A percentile compares a stretch with the other conserved stretches of the same genome.
These are phyloP conservation scores for Leptocoma aspasia DNA, from an alignment of 2,113 vertebrate species.

Conservation along the genomic window DNA sequence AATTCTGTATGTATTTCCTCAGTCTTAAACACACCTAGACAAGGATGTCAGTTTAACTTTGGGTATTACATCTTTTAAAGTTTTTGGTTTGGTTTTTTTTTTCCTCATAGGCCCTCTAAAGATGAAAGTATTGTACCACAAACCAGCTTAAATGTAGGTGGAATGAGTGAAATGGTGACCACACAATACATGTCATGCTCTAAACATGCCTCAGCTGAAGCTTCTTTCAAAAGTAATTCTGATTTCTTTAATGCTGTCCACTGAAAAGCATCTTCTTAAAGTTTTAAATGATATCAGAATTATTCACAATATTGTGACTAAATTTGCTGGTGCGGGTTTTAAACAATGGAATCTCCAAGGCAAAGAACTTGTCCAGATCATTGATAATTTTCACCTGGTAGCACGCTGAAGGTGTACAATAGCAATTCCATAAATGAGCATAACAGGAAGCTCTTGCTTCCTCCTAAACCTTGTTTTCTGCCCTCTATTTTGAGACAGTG, in stretches of 20 bases:
- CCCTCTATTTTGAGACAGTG: neutral
- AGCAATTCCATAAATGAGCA: neutral
- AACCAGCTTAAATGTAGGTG: neutral
- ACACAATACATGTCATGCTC: neutral
- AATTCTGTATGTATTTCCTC: conserved; percentile 57
- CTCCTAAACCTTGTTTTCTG: conserved; percentile 6
- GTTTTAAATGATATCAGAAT: neutral
- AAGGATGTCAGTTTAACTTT: conserved; percentile 58
- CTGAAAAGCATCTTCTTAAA: neutral
- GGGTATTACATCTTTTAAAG: neutral
- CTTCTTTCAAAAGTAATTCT: neutral
- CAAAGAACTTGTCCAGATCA: neutral
- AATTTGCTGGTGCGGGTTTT: neutral
- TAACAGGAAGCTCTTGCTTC: neutral
- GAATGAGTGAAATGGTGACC: neutral
- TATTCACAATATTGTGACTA: neutral
- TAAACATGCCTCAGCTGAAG: neutral
- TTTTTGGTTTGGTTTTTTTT: neutral
- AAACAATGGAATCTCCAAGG: neutral
- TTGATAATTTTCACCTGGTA: neutral
- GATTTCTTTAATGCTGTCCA: neutral
- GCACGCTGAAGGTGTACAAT: neutral
- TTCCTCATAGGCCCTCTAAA: neutral
- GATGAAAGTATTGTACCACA: neutral
- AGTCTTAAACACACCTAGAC: conserved; percentile 56